Base-by-base conservation (phyloP, 2,797 vertebrate genomes). In the Acanthis flammea region DNA sequence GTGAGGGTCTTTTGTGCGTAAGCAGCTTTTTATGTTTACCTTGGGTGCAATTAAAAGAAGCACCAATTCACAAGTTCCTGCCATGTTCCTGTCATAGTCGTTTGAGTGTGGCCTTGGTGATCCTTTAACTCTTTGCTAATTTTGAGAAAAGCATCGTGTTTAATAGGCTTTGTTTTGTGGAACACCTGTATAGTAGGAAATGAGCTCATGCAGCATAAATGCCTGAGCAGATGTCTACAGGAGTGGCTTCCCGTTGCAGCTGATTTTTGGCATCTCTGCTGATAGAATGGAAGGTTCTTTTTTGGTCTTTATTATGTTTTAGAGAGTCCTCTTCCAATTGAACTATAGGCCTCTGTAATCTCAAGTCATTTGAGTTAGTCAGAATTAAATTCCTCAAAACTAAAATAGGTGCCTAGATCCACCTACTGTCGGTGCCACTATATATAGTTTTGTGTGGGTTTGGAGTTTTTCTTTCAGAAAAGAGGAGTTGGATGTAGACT, bases 151-250 rank as follows among this genome's bases (percentile, higher is more conserved):
- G 44, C 48, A 19, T 48, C 0, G 0, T 68, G 47, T 84, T 65
- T 66, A 28, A 42, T 31, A 53, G 68, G 23, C 53, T 93, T 94
- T 96, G 80, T 94, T 88, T 65, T 63, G 72, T 60, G 71, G 71
- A 65, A 55, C 86, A 95, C 96, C 74, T 96, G 85, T 85, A 65
- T 67, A 31, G n/a, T 42, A 90, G 95, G 94, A 97, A 96, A 83
- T 96, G 82, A 93, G 31, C 88, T 97, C 60, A 84, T 79, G 67
- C 31, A 39, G 21, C 45, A 47, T n/a, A 75, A 94, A 70, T 90
- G 67, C 41, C 45, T 77, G 68, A 76, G 80, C 89, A 95, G 88
- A 86, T 93, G 75, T 82, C 3, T 60, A 37, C 79, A 92, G 92
- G 70, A 92, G 79, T 47, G 8, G 44, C 79, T 97, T 97, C 90